Conservation (phyloP, 2,113 vertebrate species). For the Phalacrocorax aristotelis region DNA sequence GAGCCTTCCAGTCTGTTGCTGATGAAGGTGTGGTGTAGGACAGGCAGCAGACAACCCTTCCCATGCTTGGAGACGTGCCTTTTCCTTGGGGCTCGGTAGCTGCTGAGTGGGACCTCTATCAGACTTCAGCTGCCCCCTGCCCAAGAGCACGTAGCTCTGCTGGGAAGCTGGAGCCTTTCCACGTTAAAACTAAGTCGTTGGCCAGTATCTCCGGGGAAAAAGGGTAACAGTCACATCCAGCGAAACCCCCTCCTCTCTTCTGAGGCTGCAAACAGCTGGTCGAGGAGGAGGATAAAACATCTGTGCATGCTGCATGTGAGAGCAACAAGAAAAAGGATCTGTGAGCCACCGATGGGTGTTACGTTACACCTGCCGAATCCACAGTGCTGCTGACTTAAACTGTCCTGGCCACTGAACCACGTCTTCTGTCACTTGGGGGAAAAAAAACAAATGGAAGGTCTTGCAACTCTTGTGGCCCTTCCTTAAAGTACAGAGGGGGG, state of each 20-base stretch:
- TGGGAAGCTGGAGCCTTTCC: background rate
- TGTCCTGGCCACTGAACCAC: rapidly evolving
- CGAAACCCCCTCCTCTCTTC: background rate
- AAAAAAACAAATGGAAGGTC: background rate
- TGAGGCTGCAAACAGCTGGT: background rate
- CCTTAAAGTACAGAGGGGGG: background rate
- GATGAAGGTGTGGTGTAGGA: background rate
- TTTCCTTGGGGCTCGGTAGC: background rate
- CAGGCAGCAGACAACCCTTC: background rate
- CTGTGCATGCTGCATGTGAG: background rate
- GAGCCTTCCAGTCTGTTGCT: background rate
- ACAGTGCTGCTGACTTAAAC: background rate
- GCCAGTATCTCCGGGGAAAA: background rate
- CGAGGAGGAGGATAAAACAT: background rate
- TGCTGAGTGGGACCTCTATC: background rate
- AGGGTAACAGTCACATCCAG: background rate
- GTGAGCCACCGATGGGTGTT: background rate
- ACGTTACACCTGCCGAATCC: background rate
- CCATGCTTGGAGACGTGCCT: background rate
- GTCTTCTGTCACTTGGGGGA: background rate
- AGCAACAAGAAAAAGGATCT: background rate
- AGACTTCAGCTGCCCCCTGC: background rate
- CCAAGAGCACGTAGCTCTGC: background rate
- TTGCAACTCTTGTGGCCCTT: background rate
- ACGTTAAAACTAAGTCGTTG: background rate